Evolutionary conservation across 2,888 invertebrate genomes (phyloP), one percentile per base, ranked within the genome.

Genomic region (Archaeoteleia sp.): DNA sequence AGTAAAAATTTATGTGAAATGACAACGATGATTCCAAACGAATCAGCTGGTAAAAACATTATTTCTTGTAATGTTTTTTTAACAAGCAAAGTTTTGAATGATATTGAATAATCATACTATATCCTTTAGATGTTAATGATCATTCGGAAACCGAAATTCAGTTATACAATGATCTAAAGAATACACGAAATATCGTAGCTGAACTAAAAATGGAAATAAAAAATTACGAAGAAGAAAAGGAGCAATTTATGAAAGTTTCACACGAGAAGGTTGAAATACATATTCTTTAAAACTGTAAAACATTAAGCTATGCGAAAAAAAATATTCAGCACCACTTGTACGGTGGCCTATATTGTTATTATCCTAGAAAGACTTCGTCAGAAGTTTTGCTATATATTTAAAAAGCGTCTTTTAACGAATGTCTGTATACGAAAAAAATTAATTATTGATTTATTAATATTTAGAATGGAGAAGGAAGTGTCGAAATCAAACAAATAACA

Each of bases 1-100:
- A 45, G 51, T 20, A 25, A 15, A 13, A 32, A 46, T 20, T 30
- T 62, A 9, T 62, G 32, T 8, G 34, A 62, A 12, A 29, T 54
- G n/a, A 62, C 46, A 2, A 35, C 35, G 2, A 35, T 14, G n/a
- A 13, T 14, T 14, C 8, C 10, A 14, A 15, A 35, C 8, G 2
- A 7, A n/a, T 4, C 2, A 3, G 43, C 15, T 10, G 13, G 32
- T 45, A 10, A 46, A 43, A 8, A 4, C 20, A 5, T 20, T 20
- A 20, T 20, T 4, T 20, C 2, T 20, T 20, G 20, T 5, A n/a
- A n/a, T n/a, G n/a, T n/a, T n/a, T n/a, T n/a, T n/a, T n/a, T n/a
- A n/a, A n/a, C n/a, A n/a, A n/a, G n/a, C n/a, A n/a, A n/a, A 20
- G 20, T 20, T 20, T 20, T 20, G n/a, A n/a, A n/a, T n/a, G n/a